Base-by-base conservation (phyloP, 2,888 invertebrate species). In the Tetranychus piercei region DNA sequence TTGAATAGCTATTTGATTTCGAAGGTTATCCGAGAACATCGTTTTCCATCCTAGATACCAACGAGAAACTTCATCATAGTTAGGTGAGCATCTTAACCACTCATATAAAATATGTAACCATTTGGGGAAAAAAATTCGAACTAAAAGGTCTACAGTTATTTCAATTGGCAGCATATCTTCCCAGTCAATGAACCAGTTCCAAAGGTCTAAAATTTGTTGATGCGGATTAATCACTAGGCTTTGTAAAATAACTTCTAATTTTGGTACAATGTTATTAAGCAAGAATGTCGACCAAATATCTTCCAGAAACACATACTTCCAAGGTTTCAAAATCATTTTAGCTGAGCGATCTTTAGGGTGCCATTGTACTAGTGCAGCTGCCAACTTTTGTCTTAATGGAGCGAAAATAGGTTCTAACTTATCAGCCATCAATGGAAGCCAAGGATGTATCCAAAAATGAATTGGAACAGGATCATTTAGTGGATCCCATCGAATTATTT, bases 111-210 rank as follows among this genome's bases (percentile, higher is more conserved):
- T 80, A 81, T 82, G 89, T 78, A 92, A 85, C 93, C 93, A 94
- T 80, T 92, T 89, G 0, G 96, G 95, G 81, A 99, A 92, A 85
- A 99, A 92, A 80, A 88, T 88, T 78, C 92, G 90, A 79, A 91
- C 89, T 8, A 99, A 86, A 7, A 97, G 82, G 44, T 88, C 87
- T 0, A 89, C 90, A 85, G 96, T 87, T 20, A 88, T 87, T 0
- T 88, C 86, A 0, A 88, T 83, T 0, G 93, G 90, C 71, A 95
- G 84, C 80, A 97, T 84, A 78, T 92, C 92, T 78, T 87, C 85
- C 99, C 99, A 99, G 77, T 91, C 89, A 86, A 93, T 90, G 44
- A 95, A 91, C 90, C 94, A 95, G 79, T 90, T 87, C 94, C 95
- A 95, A 0, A 89, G 88, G 81, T 94, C 94, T 88, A 83, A 11